Evolutionary conservation across 2,113 vertebrate genomes (phyloP), one percentile per base, ranked within the genome.

Genomic region (Xenus cinereus): DNA sequence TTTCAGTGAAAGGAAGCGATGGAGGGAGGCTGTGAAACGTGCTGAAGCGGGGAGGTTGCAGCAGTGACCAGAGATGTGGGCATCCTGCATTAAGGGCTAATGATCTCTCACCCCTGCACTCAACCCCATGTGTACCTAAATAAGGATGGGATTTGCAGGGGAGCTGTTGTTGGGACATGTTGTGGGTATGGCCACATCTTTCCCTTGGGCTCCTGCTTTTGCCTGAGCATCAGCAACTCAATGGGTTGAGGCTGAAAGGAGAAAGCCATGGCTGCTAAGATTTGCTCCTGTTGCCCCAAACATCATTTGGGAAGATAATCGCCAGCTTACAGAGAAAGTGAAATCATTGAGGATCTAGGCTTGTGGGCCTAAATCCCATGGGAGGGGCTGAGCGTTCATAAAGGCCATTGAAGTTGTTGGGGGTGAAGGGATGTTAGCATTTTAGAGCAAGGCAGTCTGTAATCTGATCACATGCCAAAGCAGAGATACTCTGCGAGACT

Each of bases 31-130:
- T 54, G 23, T 73, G 50, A 60, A 54, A 59, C 2, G 12, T 0
- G 0, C n/a, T 30, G 37, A 54, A 33, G 81, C 2, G 3, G 23
- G 56, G 51, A 79, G 56, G 37, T 12, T 50, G 16, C 75, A 78
- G 60, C 8, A 13, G 71, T 1, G 1, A 16, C 14, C 77, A 59
- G 67, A 24, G 2, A 0, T 18, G 7, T 2, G 19, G 30, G 37
- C 35, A 60, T 19, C 12, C 5, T 22, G 35, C 7, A 14, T 3
- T 56, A 57, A 32, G 16, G 27, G 28, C 21, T 60, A 16, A 14
- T 62, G 56, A 32, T 68, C 8, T 85, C 32, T 14, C 37, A 60
- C 1, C 9, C 12, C 32, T 24, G 32, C 39, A n/a, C 7, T 16
- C 37, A 75, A 69, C 4, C 46, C 28, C 19, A 22, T 22, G 21